A percentile compares a stretch with the other conserved stretches of the same genome.
Conservation (phyloP, 2,113 vertebrate genomes). For the Thamnophis sirtalis region DNA sequence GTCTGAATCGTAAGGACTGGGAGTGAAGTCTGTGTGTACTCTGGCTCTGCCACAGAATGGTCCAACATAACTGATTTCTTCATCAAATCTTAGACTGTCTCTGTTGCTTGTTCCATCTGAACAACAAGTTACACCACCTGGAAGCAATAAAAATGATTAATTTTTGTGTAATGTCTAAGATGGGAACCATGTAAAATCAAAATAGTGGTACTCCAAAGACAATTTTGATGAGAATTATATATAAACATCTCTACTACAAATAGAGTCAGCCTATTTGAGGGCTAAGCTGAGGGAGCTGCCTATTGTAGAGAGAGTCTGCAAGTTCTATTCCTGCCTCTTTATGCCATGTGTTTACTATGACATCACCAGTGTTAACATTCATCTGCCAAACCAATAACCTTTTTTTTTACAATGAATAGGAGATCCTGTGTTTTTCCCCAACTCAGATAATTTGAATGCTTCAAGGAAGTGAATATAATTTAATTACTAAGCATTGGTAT, state of each 20-base stretch:
- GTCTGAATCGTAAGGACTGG: constrained; percentile 90
- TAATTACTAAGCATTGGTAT: background rate
- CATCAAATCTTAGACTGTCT: constrained; percentile 83
- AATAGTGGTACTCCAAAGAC: background rate
- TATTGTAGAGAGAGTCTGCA: background rate
- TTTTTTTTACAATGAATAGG: background rate
- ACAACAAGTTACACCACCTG: constrained; percentile 88
- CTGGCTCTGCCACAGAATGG: constrained; percentile 83
- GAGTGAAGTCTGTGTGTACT: constrained; percentile 89
- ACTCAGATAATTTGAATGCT: background rate
- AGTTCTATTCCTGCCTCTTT: background rate
- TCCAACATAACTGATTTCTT: constrained; percentile 71
- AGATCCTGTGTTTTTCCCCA: background rate
- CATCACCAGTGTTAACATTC: background rate
- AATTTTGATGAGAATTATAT: background rate
- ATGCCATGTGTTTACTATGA: background rate
- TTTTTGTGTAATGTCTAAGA: background rate
- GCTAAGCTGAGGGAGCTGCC: background rate
- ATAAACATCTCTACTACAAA: background rate
- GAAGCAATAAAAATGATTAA: constrained; percentile 19
- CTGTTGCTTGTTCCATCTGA: constrained; percentile 85
- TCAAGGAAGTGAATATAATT: background rate
- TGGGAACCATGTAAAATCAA: background rate
- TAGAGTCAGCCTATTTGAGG: background rate
- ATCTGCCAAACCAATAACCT: background rate